phyloP scores from a whole-genome alignment of 1,140 invertebrate species.

The Bombus sibiricus region DNA sequence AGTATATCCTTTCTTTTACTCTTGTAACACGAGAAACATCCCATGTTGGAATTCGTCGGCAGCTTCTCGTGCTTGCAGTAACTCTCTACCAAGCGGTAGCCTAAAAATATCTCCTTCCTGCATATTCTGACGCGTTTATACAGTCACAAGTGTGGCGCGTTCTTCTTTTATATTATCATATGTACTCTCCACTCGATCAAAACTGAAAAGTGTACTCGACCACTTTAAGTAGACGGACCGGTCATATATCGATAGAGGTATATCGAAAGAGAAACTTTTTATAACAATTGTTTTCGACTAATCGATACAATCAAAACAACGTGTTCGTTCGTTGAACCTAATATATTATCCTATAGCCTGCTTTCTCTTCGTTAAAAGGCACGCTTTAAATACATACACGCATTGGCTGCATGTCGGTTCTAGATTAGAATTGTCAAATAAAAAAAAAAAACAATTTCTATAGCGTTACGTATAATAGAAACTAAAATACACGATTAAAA shows the following conservation, averaged over 20 bases:
- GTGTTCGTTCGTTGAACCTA: too few species aligned
- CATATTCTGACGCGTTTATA: constrained; percentile 48
- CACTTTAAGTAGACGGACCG: background rate
- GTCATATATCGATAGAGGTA: background rate
- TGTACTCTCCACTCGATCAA: constrained; percentile 6
- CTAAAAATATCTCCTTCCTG: constrained; percentile 62
- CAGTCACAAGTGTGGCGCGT: constrained; percentile 17
- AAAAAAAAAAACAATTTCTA: too few species aligned
- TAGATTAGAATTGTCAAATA: background rate
- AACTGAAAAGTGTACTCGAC: background rate
- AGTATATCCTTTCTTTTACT: constrained; percentile 37
- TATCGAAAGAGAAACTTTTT: background rate
- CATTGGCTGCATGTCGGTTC: background rate
- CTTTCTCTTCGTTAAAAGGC: background rate
- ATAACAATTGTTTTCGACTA: background rate
- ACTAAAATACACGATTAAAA: background rate
- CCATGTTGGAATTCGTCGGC: constrained; percentile 20
- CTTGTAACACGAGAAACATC: constrained; percentile 60
- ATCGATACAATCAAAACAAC: background rate
- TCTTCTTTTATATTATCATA: constrained; percentile 8
- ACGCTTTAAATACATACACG: background rate
- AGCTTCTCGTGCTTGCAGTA: constrained; percentile 40
- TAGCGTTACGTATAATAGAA: too few species aligned
- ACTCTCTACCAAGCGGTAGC: constrained; percentile 38
- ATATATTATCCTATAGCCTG: background rate